Conservation (phyloP, 2,113 vertebrate genomes). For the Azemiops feae region DNA sequence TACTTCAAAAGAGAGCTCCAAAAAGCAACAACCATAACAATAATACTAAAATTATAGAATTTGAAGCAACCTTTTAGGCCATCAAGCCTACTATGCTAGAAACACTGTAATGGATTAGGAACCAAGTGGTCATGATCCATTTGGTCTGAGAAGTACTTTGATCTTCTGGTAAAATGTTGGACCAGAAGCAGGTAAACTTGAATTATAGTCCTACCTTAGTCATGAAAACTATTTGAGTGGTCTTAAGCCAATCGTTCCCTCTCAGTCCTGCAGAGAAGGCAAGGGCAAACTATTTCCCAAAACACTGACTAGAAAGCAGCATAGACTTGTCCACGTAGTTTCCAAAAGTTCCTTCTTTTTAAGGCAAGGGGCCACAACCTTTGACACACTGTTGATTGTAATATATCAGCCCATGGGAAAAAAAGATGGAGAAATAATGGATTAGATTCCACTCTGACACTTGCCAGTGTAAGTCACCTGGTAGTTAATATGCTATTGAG, state of each 20-base stretch:
- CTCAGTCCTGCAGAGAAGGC: not conserved
- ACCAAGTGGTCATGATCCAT: not conserved
- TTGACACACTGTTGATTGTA: not conserved
- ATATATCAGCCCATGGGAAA: not conserved
- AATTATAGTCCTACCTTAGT: not conserved
- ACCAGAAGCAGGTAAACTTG: not conserved
- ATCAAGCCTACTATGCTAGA: not conserved
- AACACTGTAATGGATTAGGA: not conserved
- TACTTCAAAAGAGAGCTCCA: not conserved
- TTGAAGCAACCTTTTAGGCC: not conserved
- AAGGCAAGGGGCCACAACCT: not conserved
- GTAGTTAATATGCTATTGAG: not conserved
- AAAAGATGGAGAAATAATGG: not conserved
- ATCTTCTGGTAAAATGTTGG: not conserved
- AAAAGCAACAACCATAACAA: not conserved
- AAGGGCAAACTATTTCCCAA: not conserved
- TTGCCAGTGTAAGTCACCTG: not conserved
- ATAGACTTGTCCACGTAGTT: not conserved
- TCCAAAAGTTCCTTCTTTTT: not conserved
- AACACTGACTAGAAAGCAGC: not conserved
- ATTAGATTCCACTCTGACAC: not conserved
- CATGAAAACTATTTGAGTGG: not conserved
- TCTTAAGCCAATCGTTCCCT: not conserved
- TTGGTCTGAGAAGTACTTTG: not conserved
- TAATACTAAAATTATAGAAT: not conserved